phyloP scores from a whole-genome alignment of 2,113 vertebrate species.

The Tringa solitaria region DNA sequence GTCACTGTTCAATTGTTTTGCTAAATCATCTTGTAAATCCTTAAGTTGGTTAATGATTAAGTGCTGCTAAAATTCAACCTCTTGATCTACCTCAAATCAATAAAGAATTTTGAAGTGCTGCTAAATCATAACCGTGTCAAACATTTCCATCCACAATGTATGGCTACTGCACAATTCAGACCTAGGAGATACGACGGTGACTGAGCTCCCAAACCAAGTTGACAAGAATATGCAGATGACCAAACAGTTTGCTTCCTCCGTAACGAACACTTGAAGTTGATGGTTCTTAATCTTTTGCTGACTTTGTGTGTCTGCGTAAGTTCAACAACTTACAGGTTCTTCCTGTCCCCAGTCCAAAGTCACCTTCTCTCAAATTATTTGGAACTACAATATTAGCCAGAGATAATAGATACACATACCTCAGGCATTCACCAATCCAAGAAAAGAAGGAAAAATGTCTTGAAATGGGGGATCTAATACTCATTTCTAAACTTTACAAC shows the following conservation, averaged over 20 bases:
- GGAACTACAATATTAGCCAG: neutral
- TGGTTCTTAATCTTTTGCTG: neutral
- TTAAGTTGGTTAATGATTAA: neutral
- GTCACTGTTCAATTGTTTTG: neutral
- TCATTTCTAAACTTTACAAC: neutral
- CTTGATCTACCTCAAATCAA: neutral
- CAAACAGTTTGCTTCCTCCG: neutral
- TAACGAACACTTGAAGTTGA: neutral
- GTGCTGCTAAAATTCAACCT: neutral
- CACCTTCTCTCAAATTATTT: neutral
- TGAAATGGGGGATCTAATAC: neutral
- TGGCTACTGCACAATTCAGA: neutral
- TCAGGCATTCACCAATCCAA: neutral
- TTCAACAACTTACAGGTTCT: neutral
- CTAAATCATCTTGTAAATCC: neutral
- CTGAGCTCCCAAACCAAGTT: neutral
- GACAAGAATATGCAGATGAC: neutral
- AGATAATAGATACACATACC: neutral
- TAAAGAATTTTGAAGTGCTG: neutral
- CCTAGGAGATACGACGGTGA: neutral
- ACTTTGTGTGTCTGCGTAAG: neutral
- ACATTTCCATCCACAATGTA: neutral
- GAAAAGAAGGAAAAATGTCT: fast-evolving
- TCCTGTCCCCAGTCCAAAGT: neutral
- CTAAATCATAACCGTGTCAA: neutral